Evolutionary conservation across 1,140 invertebrate genomes (phyloP).

Genomic region (Zaprionus nigranus): DNA sequence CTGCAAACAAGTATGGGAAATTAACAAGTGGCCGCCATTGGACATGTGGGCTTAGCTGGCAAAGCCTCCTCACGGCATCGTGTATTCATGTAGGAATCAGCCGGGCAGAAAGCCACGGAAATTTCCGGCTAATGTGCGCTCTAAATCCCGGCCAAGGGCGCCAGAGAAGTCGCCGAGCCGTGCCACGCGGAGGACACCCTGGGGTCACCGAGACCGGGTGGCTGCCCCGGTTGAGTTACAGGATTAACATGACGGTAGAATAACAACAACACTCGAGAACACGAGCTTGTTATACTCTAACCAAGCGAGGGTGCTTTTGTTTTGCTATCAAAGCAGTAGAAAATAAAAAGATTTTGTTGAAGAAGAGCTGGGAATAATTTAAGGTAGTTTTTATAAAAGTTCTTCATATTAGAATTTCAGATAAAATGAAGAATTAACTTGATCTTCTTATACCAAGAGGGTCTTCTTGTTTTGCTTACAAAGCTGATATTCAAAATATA

Average conservation of each 20-base stretch:
- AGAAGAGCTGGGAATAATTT: background rate
- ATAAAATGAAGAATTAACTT: too few species aligned
- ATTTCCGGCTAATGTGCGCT: conserved; percentile 65
- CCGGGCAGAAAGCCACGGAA: conserved; percentile 15
- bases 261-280: conserved; percentile 42
- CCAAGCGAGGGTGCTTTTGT: background rate
- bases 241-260: conserved; percentile 56
- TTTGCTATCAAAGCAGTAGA: background rate
- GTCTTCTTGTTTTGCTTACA: too few species aligned
- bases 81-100: conserved; percentile 31
- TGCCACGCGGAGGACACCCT: conserved; percentile 27
- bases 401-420: background rate
- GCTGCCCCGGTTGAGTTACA: conserved; percentile 56
- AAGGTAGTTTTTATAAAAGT: background rate
- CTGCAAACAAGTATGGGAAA: conserved; percentile 67
- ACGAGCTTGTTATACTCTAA: conserved; percentile 16
- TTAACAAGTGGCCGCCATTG: conserved; percentile 78
- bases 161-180: conserved; percentile 36
- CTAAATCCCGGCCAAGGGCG: conserved; percentile 61
- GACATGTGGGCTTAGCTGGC: conserved; percentile 72
- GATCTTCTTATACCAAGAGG: too few species aligned
- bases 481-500: too few species aligned
- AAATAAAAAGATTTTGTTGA: background rate
- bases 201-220: conserved; percentile 25
- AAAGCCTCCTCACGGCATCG: conserved; percentile 30